phyloP scores from a whole-genome alignment of 2,888 invertebrate genomes.

The Crepidodera aurea region DNA sequence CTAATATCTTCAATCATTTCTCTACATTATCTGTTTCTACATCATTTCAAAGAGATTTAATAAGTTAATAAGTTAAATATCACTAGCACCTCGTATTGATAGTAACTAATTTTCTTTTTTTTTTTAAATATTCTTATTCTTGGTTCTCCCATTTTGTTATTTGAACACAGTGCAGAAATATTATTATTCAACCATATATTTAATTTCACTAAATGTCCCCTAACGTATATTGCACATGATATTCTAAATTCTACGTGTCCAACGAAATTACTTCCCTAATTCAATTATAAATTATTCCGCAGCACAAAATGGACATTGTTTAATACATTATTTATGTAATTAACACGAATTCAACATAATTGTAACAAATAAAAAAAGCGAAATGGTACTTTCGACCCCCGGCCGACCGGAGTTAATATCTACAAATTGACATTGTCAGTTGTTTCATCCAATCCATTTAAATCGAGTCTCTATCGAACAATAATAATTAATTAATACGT shows the following conservation, averaged over 20 bases:
- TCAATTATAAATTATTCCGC: conserved; percentile 7
- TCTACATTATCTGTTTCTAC: too few relatives aligned
- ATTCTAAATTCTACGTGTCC: background rate
- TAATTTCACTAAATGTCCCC: background rate
- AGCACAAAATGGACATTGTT: conserved; percentile 18
- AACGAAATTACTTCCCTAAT: background rate
- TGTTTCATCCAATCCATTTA: conserved; percentile 6
- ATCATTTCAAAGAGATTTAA: too few relatives aligned
- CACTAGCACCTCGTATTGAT: too few relatives aligned
- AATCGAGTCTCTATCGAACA: conserved; percentile 5
- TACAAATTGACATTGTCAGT: conserved; percentile 7
- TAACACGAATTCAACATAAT: conserved; percentile 8
- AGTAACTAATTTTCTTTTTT: too few relatives aligned
- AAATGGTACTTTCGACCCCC: conserved; percentile 1
- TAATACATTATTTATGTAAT: conserved; percentile 18
- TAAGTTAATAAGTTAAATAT: too few relatives aligned
- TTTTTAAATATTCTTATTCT: too few relatives aligned
- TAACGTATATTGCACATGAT: background rate
- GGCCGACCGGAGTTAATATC: background rate
- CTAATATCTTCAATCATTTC: too few relatives aligned
- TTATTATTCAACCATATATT: background rate
- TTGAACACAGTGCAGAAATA: too few relatives aligned
- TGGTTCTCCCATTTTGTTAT: too few relatives aligned
- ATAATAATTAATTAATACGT: conserved; percentile 8
- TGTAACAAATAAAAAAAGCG: conserved; percentile 3